Evolutionary conservation across 2,113 vertebrate species (phyloP).

Genomic region (Istiophorus platypterus): DNA sequence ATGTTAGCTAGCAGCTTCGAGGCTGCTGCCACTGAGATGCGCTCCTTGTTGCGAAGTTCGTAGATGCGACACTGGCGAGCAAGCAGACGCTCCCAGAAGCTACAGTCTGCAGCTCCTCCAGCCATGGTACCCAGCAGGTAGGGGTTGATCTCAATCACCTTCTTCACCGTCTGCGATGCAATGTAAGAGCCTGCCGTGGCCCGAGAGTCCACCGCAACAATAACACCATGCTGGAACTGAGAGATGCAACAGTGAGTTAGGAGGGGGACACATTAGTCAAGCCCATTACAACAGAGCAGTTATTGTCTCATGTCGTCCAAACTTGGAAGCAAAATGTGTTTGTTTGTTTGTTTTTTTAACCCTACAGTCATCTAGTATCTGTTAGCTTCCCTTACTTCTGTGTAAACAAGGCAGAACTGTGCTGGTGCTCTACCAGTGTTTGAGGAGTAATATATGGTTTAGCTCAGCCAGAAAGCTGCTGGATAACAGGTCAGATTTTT

Average conservation of each 20-base stretch:
- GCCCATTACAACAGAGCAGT: not conserved
- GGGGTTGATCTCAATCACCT: conserved; percentile 95
- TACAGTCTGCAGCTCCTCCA: conserved; percentile 92
- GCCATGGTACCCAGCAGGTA: conserved; percentile 95
- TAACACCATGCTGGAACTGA: conserved; percentile 91
- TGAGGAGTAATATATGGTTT: not conserved
- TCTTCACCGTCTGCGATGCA: conserved; percentile 93
- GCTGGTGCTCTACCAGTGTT: not conserved
- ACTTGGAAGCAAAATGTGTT: too few species aligned
- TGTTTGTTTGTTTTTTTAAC: not conserved
- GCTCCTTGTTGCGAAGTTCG: conserved; percentile 94
- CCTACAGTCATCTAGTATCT: not conserved
- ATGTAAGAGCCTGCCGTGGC: conserved; percentile 93
- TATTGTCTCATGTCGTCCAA: not conserved
- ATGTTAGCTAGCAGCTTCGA: conserved; percentile 97
- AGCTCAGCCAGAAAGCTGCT: conserved; percentile 29
- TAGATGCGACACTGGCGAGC: conserved; percentile 94
- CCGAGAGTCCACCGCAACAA: conserved; percentile 93
- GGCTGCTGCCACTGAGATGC: conserved; percentile 93
- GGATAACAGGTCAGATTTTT: conserved; percentile 27
- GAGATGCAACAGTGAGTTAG: conserved; percentile 23
- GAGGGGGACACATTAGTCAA: not conserved
- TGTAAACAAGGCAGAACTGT: not conserved
- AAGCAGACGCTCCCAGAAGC: conserved; percentile 93
- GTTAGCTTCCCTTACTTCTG: not conserved